phyloP scores from a whole-genome alignment of 2,113 vertebrate genomes.

The Symphodus melops region DNA sequence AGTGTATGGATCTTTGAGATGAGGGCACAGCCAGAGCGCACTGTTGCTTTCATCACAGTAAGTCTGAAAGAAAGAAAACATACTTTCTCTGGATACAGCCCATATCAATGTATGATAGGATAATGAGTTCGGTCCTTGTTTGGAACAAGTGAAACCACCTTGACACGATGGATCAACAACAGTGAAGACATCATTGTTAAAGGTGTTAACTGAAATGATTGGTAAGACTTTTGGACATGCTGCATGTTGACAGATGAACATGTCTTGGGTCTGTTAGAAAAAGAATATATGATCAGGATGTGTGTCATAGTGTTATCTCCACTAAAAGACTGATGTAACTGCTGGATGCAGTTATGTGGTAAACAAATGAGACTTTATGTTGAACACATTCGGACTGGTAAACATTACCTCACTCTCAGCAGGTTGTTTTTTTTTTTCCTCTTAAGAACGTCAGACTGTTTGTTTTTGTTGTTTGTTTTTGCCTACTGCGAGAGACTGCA shows the following conservation, averaged over 20 bases:
- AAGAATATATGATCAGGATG: too few relatives aligned
- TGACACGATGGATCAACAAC: too few relatives aligned
- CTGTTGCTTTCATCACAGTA: not conserved
- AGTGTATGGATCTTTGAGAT: not conserved
- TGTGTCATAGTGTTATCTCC: not conserved
- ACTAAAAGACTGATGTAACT: not conserved
- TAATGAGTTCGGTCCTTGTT: too few relatives aligned
- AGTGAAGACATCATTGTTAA: too few relatives aligned
- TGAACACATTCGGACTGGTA: conserved; percentile 20
- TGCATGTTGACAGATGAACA: too few relatives aligned
- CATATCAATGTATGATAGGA: not conserved
- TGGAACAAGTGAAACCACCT: too few relatives aligned
- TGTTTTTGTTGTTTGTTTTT: conserved; percentile 13
- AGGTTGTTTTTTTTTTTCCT: conserved; percentile 8
- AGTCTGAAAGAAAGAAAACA: not conserved
- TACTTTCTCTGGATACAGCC: not conserved
- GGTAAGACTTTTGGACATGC: too few relatives aligned
- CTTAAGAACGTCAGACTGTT: conserved; percentile 6
- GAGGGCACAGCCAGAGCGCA: rapidly evolving
- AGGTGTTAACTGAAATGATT: too few relatives aligned
- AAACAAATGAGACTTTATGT: conserved; percentile 24
- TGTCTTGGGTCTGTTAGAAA: too few relatives aligned
- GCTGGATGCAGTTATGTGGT: conserved; percentile 6
- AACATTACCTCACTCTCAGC: conserved; percentile 27
- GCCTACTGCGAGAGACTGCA: conserved; percentile 14